Conservation (phyloP, 2,797 vertebrate species). For the Fundulus diaphanus region DNA sequence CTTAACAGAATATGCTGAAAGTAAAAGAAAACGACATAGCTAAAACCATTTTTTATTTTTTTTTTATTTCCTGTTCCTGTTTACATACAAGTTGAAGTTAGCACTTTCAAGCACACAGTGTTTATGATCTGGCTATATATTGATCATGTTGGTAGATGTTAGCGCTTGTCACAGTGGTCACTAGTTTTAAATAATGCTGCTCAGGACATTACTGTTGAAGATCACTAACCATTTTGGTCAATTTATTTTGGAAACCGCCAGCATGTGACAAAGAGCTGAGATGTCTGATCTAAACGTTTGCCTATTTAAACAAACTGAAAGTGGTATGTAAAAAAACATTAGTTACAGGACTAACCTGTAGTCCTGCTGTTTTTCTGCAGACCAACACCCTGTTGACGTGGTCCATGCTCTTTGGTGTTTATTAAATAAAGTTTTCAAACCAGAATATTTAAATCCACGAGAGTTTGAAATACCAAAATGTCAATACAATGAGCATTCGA, state of each 20-base stretch:
- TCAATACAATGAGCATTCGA: not conserved
- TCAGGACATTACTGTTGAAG: not conserved
- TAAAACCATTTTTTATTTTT: too few relatives aligned
- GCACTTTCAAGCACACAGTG: not conserved
- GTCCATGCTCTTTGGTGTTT: not conserved
- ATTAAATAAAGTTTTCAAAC: not conserved
- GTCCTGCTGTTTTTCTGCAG: not conserved
- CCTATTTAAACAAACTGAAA: not conserved
- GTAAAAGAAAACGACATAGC: too few relatives aligned
- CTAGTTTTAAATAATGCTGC: not conserved
- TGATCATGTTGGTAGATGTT: not conserved
- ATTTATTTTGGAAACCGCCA: not conserved
- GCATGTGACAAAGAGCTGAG: not conserved
- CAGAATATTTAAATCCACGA: not conserved
- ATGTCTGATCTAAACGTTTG: not conserved
- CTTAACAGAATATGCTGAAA: too few relatives aligned
- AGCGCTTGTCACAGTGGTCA: not conserved
- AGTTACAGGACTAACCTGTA: too few relatives aligned
- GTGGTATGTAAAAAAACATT: not conserved
- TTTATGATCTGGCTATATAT: not conserved
- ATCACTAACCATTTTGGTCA: not conserved
- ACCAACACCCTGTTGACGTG: not conserved
- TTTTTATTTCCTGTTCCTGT: too few relatives aligned
- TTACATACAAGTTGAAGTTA: too few relatives aligned
- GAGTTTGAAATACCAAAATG: not conserved